Evolutionary conservation across 2,888 invertebrate genomes (phyloP).

Genomic region (Andrena haemorrhoa): DNA sequence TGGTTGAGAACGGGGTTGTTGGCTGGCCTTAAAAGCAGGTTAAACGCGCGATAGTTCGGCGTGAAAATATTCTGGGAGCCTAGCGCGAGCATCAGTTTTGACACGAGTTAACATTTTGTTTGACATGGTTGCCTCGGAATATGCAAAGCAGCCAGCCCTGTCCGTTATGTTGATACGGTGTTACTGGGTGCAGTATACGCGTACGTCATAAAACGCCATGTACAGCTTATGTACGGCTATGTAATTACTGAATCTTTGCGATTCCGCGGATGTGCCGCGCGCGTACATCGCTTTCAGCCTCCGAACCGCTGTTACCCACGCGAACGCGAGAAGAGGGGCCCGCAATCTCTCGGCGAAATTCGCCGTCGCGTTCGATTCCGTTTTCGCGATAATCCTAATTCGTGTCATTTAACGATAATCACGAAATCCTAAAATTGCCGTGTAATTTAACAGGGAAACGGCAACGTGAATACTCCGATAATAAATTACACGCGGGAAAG

Average conservation of each 20-base stretch:
- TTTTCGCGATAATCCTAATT: not conserved
- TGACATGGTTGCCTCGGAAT: constrained; percentile 51
- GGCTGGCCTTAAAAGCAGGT: not conserved
- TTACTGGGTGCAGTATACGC: constrained; percentile 62
- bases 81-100: constrained; percentile 29
- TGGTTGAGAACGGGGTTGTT: too few species aligned
- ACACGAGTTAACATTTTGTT: constrained; percentile 46
- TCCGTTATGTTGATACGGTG: constrained; percentile 65
- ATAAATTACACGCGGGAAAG: not conserved
- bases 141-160: constrained; percentile 49
- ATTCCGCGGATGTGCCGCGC: constrained; percentile 37
- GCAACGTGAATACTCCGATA: not conserved
- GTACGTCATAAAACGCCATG: constrained; percentile 61
- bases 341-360: not conserved
- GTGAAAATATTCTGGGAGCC: not conserved
- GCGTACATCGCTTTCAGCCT: constrained; percentile 44
- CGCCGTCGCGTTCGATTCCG: not conserved
- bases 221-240: constrained; percentile 51
- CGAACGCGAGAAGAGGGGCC: not conserved
- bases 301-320: constrained; percentile 14
- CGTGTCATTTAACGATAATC: not conserved
- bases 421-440: not conserved
- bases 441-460: not conserved
- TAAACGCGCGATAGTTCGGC: constrained; percentile 4
- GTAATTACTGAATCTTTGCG: constrained; percentile 66